Percentiles rank a stretch among this genome's conserved stretches.
Evolutionary conservation across 2,113 vertebrate genomes (phyloP).

Genomic region (Petrocephalus microphthalmus): DNA sequence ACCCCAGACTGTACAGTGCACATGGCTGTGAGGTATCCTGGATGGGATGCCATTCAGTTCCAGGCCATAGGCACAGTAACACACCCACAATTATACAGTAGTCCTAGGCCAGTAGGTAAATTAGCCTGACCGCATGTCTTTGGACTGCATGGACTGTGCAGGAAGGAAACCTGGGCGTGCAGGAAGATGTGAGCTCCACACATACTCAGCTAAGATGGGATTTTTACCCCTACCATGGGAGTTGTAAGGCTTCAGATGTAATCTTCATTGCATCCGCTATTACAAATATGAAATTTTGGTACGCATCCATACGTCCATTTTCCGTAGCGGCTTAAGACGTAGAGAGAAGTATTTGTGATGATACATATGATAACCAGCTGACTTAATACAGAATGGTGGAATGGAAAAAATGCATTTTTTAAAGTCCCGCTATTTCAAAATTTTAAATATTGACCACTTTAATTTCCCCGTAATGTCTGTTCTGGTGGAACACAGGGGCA

Average conservation of each 20-base stretch:
- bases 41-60: background rate
- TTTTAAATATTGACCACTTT: background rate
- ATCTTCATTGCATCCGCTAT: background rate
- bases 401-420: background rate
- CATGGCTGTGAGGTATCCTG: background rate
- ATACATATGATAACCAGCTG: background rate
- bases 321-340: background rate
- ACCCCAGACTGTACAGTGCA: background rate
- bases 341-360: background rate
- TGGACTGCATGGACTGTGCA: background rate
- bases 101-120: background rate
- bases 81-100: background rate
- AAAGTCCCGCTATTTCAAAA: background rate
- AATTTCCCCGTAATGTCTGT: background rate
- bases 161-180: background rate
- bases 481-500: background rate
- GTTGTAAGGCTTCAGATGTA: background rate
- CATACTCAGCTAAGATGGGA: background rate
- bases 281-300: background rate
- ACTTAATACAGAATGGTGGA: background rate
- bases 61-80: background rate
- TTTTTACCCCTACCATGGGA: background rate
- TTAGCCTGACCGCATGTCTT: background rate
- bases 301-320: background rate
- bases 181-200: background rate